Base-by-base conservation (phyloP, 2,888 invertebrate genomes). In the Hoplodrina ambigua region DNA sequence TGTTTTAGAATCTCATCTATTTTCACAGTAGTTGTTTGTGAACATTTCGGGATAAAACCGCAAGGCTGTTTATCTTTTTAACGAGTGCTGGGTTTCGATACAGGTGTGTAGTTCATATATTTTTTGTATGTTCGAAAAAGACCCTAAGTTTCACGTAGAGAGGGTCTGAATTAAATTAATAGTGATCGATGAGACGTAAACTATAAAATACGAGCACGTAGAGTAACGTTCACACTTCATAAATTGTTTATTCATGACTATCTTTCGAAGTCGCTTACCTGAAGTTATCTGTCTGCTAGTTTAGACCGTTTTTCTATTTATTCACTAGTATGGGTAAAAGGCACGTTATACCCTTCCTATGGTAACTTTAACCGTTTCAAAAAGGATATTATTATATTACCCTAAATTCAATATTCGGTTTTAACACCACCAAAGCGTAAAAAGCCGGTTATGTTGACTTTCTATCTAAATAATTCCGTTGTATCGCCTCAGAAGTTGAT, bases 21-120 rank as follows among this genome's bases (percentile, higher is more conserved):
- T 80, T 79, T 76, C 67, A 53, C 55, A 76, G 71, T 68, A 77
- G 62, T 60, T 70, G 64, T 67, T 71, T 67, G 62, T 72, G 67
- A 78, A 62, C 55, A 54, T 75, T 82, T 85, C 10, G 60, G 77
- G 80, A 77, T 85, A 85, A 83, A 87, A 84, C 83, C 85, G 75
- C 87, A 74, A 75, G 69, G 76, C 78, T 84, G 84, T 87, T 85
- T 85, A 84, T 86, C 84, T 88, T 84, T 72, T 80, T 85, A 86
- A 85, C 77, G 82, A 83, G 83, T 81, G 80, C 78, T 79, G 66
- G 65, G 62, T 61, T 68, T 64, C 59, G 20, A 72, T 67, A 69
- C 54, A 67, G 60, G 60, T 68, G 50, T 49, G 60, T 82, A 57
- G 41, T 52, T 66, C 67, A 75, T 71, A 75, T 78, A 68, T 81